Base-by-base conservation (phyloP, 2,113 vertebrate species). In the Macquaria australasica region DNA sequence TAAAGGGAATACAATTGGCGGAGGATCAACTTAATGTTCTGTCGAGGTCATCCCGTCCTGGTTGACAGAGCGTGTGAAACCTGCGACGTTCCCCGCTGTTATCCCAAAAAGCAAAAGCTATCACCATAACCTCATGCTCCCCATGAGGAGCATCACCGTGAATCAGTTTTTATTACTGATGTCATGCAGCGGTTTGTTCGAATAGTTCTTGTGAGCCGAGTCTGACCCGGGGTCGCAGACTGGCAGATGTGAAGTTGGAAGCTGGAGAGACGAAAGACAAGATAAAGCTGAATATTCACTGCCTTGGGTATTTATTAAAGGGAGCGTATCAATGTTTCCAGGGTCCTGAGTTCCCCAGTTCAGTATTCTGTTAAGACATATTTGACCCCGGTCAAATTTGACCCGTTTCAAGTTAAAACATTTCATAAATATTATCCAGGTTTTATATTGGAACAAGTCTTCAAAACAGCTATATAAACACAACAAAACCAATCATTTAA, bases 41-140 rank as follows among this genome's bases (percentile, higher is more conserved):
- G 67, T 86, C 23, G 70, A 82, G 90, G 88, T 93, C 89, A 31
- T 70, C 23, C 34, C 15, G 56, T 85, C 80, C 56, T 25, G 51
- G 25, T 69, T 81, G 68, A 81, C 80, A 31, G 56, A 58, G 53
- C 50, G 11, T 73, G 76, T 63, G 51, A 73, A 68, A 58, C 58
- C 68, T 62, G 43, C 37, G 4, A 66, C 14, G 43, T 64, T 77
- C 62, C 53, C 28, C 14, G 23, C 81, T 82, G 73, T 82, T 85
- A 73, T 83, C 25, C 69, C 0, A 6, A 62, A 43, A 90, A 90
- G 66, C 68, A 14, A 73, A 86, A 87, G 62, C 51, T 75, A 86
- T 88, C 60, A 9, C 28, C 53, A 7, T 82, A 48, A 68, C 70
- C 72, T 83, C 23, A 18, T 56, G 55, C 60, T 59, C 56, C 64